A percentile compares a stretch with the other conserved stretches of the same genome.
Evolutionary conservation across 1,140 invertebrate genomes (phyloP).

Genomic region (Drosophila hydei): DNA sequence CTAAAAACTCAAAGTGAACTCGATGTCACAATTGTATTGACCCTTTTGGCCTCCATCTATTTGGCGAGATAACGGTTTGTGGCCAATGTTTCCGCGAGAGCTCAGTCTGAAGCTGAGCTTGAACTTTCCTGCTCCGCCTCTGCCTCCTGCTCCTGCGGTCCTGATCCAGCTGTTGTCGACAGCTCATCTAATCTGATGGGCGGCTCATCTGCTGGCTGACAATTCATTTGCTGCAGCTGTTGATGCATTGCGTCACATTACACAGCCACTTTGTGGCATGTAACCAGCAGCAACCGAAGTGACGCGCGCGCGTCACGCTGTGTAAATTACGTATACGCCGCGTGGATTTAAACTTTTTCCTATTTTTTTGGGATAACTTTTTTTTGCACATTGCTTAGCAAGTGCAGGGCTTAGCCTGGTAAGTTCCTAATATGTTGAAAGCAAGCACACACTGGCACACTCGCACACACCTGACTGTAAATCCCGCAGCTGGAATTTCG

Average conservation of each 20-base stretch:
- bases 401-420: background rate
- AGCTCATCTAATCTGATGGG: conserved; percentile 34
- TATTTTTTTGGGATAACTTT: background rate
- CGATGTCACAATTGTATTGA: background rate
- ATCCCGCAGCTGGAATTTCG: background rate
- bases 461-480: conserved; percentile 7
- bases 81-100: conserved; percentile 30
- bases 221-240: conserved; percentile 15
- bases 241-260: conserved; percentile 24
- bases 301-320: conserved; percentile 10
- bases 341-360: conserved; percentile 21
- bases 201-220: conserved; percentile 6
- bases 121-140: conserved; percentile 67
- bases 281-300: background rate
- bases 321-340: conserved; percentile 67
- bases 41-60: conserved; percentile 23
- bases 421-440: conserved; percentile 25
- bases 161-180: conserved; percentile 28
- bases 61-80: conserved; percentile 62
- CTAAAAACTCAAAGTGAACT: conserved; percentile 1
- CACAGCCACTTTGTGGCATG: conserved; percentile 19
- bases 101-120: conserved; percentile 55
- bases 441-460: background rate
- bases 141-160: conserved; percentile 63
- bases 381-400: background rate